Conservation (phyloP, 2,113 vertebrate genomes). For the Phaethon lepturus region DNA sequence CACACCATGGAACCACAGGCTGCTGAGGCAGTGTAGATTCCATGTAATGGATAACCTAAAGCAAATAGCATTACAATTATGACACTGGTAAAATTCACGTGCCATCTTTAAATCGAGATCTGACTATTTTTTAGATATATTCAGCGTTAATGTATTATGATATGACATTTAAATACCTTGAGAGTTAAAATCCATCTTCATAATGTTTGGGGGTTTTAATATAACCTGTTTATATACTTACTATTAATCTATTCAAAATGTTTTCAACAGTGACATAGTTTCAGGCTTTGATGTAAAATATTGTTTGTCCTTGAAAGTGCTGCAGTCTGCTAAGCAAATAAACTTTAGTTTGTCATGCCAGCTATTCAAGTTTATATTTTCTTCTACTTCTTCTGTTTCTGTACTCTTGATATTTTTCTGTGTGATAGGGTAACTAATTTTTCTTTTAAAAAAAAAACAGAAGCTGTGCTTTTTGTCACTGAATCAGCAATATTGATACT, state of each 20-base stretch:
- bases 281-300: background rate
- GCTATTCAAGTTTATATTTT: background rate
- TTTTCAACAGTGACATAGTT: background rate
- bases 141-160: background rate
- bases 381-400: background rate
- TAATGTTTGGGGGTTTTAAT: background rate
- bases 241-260: background rate
- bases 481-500: background rate
- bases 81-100: background rate
- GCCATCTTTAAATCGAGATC: background rate
- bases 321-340: background rate
- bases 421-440: background rate
- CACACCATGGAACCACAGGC: background rate
- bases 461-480: background rate
- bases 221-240: background rate
- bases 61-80: background rate
- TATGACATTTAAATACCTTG: background rate
- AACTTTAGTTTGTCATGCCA: background rate
- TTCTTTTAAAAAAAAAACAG: background rate
- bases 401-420: background rate
- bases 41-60: background rate
- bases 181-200: background rate
- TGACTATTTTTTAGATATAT: background rate
- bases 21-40: background rate
- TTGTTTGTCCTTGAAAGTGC: background rate